A percentile compares a stretch with the other conserved stretches of the same genome.
These are phyloP conservation scores for Acanthococcus lagerstroemiae DNA, from an alignment of 2,888 invertebrate species.

Conservation along the genomic window DNA sequence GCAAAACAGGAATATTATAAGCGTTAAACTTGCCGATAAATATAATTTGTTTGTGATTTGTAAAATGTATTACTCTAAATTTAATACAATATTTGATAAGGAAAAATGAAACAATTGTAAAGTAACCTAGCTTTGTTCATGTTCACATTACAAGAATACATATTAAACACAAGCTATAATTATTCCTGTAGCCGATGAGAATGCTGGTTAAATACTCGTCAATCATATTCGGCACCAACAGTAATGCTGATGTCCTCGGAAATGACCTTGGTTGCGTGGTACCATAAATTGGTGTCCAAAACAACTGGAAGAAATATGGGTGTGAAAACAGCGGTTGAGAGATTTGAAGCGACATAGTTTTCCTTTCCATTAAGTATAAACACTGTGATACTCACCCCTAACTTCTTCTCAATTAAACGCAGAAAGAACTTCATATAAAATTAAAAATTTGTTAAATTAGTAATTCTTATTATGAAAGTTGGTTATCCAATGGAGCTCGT, in stretches of 20 bases:
- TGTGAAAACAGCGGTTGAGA: too few relatives aligned
- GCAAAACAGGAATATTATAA: too few relatives aligned
- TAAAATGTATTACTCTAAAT: too few relatives aligned
- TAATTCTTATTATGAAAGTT: not conserved
- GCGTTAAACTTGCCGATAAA: conserved; percentile 14
- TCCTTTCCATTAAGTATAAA: too few relatives aligned
- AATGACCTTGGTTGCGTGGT: conserved; percentile 78
- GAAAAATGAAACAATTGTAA: too few relatives aligned
- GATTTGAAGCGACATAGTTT: not conserved
- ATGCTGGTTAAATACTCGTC: too few relatives aligned
- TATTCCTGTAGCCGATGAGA: too few relatives aligned
- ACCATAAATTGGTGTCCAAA: conserved; percentile 77
- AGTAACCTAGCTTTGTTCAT: too few relatives aligned
- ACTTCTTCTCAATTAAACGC: not conserved
- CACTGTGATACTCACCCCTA: not conserved
- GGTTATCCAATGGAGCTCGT: too few relatives aligned
- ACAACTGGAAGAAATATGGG: conserved; percentile 43
- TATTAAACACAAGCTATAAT: too few relatives aligned
- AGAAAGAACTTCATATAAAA: not conserved
- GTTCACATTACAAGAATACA: too few relatives aligned
- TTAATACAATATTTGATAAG: too few relatives aligned
- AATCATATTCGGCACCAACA: conserved; percentile 93
- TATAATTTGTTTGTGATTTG: conserved; percentile 23
- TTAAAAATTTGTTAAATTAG: not conserved
- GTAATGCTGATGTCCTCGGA: conserved; percentile 87